Conservation (phyloP, 2,888 invertebrate genomes). For the Dryocosmus kuriphilus region DNA sequence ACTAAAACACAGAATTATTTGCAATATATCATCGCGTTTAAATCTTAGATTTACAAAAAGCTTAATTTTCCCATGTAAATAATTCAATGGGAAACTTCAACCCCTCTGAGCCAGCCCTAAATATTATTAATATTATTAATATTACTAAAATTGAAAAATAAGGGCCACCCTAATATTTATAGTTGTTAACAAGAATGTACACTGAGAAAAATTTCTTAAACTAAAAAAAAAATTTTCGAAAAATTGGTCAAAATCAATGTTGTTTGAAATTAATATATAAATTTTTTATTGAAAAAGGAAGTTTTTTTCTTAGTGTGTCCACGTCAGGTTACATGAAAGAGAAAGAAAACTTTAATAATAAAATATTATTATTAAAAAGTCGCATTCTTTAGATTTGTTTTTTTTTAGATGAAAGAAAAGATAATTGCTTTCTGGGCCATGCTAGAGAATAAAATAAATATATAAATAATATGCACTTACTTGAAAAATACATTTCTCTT, state of each 20-base stretch:
- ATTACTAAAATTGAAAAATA: too few relatives aligned
- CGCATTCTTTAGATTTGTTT: not conserved
- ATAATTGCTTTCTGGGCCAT: not conserved
- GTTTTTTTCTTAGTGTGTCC: not conserved
- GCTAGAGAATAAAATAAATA: not conserved
- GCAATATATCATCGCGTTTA: too few relatives aligned
- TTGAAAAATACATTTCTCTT: conserved; percentile 12
- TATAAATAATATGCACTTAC: not conserved
- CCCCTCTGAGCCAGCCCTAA: too few relatives aligned
- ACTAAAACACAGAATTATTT: too few relatives aligned
- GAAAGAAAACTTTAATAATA: not conserved
- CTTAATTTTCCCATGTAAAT: too few relatives aligned
- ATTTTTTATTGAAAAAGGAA: too few relatives aligned
- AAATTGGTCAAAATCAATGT: too few relatives aligned
- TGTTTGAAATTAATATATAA: too few relatives aligned
- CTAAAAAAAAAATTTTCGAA: not conserved
- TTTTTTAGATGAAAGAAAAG: not conserved
- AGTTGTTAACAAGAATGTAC: not conserved
- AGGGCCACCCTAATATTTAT: not conserved
- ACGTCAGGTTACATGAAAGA: not conserved
- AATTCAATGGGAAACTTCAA: too few relatives aligned
- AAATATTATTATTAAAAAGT: not conserved
- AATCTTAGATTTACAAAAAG: too few relatives aligned
- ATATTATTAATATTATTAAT: too few relatives aligned
- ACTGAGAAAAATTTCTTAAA: not conserved